Conservation (phyloP, 2,113 vertebrate genomes). For the Dromaius novaehollandiae region DNA sequence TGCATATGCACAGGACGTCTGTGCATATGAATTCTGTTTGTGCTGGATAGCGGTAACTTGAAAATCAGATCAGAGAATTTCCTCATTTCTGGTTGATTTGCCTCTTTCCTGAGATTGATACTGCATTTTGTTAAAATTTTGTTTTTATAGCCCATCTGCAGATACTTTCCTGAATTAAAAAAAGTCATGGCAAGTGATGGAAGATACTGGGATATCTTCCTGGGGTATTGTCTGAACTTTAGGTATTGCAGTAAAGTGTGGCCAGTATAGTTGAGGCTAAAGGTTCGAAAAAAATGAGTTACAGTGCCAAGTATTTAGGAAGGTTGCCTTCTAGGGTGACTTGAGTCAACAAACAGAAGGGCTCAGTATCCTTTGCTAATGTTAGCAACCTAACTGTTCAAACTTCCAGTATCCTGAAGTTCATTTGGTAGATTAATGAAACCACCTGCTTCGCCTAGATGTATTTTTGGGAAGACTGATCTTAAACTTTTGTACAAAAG, state of each 20-base stretch:
- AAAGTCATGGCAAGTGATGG: fast-evolving
- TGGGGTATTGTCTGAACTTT: background rate
- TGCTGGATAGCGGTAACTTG: background rate
- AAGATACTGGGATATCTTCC: background rate
- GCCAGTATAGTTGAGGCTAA: background rate
- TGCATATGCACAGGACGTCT: background rate
- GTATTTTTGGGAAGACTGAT: background rate
- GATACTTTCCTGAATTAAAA: background rate
- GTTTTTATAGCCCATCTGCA: background rate
- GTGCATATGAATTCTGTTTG: background rate
- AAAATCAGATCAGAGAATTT: background rate
- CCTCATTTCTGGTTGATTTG: background rate
- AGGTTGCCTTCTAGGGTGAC: background rate
- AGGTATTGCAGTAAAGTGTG: background rate
- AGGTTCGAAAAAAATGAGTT: background rate
- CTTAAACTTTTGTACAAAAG: background rate
- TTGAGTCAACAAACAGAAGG: background rate
- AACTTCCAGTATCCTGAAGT: background rate
- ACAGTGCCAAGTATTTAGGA: background rate
- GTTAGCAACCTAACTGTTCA: background rate
- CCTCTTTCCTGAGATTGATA: background rate
- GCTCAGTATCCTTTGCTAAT: background rate
- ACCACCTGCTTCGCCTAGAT: background rate
- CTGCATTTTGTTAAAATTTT: background rate
- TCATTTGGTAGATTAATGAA: background rate